phyloP scores from a whole-genome alignment of 2,113 vertebrate species.

The Cheilinus undulatus region DNA sequence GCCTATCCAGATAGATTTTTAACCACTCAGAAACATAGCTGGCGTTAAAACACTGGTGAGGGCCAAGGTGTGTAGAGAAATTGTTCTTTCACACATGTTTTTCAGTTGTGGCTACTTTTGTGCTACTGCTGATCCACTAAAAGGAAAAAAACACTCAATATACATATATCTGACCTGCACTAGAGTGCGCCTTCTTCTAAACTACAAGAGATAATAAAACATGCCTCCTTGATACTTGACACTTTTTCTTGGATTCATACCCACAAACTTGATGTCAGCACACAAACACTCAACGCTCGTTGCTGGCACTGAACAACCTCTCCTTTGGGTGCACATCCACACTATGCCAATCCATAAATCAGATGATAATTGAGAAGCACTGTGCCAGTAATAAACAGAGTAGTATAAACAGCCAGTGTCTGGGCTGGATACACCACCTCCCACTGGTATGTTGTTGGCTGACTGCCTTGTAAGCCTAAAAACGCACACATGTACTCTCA shows the following conservation, averaged over 20 bases:
- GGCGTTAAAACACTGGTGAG: slow-evolving; percentile 42
- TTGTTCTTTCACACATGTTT: slow-evolving; percentile 10
- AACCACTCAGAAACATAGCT: slow-evolving; percentile 42
- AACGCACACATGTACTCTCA: slow-evolving; percentile 24
- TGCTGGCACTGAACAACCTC: slow-evolving; percentile 65
- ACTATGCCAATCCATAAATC: slow-evolving; percentile 82
- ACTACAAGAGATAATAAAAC: too few species aligned
- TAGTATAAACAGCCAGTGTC: slow-evolving; percentile 78
- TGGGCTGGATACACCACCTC: slow-evolving; percentile 72
- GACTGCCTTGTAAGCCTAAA: slow-evolving; percentile 62
- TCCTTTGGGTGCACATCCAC: slow-evolving; percentile 65
- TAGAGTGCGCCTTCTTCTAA: too few species aligned
- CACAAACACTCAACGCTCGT: slow-evolving; percentile 35
- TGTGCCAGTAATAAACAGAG: slow-evolving; percentile 78
- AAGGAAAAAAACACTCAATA: slow-evolving; percentile 29
- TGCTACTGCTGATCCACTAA: slow-evolving; percentile 1
- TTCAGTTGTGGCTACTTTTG: slow-evolving; percentile 1
- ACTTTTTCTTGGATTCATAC: slow-evolving; percentile 11
- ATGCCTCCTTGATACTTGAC: background rate
- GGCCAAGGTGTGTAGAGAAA: slow-evolving; percentile 6
- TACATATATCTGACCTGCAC: background rate
- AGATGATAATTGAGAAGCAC: slow-evolving; percentile 80
- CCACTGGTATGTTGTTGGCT: slow-evolving; percentile 70
- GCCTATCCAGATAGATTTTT: slow-evolving; percentile 45
- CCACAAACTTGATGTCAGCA: slow-evolving; percentile 6